Conservation (phyloP, 2,797 vertebrate genomes). For the Malacoctenus gilli region DNA sequence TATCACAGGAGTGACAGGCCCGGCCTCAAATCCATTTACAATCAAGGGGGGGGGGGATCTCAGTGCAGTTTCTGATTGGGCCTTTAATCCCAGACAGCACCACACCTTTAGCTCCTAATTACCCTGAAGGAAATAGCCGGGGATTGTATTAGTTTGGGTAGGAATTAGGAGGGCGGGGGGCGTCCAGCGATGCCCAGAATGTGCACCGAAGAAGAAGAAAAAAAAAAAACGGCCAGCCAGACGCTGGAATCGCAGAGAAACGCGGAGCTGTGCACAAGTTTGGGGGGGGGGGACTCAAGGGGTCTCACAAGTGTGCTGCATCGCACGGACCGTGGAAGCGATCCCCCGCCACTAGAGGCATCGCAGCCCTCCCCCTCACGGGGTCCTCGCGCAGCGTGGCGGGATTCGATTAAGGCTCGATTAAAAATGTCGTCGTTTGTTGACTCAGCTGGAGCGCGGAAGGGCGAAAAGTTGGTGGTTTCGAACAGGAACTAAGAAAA, state of each 20-base stretch:
- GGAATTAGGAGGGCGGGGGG: slow-evolving; percentile 39
- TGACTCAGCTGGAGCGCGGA: not conserved
- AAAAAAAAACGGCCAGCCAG: slow-evolving; percentile 47
- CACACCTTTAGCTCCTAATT: slow-evolving; percentile 70
- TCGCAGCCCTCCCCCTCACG: too few relatives aligned
- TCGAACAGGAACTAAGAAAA: too few relatives aligned
- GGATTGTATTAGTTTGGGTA: slow-evolving; percentile 57
- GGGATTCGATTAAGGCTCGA: not conserved
- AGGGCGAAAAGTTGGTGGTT: too few relatives aligned
- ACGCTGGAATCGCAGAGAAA: slow-evolving; percentile 50
- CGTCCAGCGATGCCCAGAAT: slow-evolving; percentile 43
- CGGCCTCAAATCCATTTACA: slow-evolving; percentile 67
- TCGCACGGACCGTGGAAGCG: too few relatives aligned
- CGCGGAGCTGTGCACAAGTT: slow-evolving; percentile 33
- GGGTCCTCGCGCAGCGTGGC: not conserved
- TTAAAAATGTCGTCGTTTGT: not conserved
- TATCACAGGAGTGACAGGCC: slow-evolving; percentile 47
- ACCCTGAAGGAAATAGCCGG: slow-evolving; percentile 59
- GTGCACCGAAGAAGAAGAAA: too few relatives aligned
- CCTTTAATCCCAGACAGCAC: slow-evolving; percentile 59
- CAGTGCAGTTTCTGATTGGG: slow-evolving; percentile 50
- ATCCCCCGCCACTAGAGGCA: too few relatives aligned
- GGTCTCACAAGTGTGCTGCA: slow-evolving; percentile 4
- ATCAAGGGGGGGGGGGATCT: slow-evolving; percentile 60
- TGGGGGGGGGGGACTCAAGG: slow-evolving; percentile 17